Evolutionary conservation across 2,113 vertebrate genomes (phyloP).

Genomic region (Stegastes partitus): DNA sequence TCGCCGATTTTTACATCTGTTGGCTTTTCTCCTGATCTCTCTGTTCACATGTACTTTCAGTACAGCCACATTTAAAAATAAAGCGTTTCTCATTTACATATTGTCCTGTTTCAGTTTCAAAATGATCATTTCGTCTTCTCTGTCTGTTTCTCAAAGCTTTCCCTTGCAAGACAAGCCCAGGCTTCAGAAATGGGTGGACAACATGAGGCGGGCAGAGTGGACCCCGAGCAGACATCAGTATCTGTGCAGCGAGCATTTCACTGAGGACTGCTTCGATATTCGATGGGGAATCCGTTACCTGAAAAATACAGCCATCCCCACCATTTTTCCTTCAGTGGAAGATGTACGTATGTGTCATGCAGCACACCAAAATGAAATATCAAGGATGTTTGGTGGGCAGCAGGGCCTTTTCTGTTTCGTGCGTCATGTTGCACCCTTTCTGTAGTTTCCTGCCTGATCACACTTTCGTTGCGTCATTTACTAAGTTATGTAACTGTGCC

Average conservation of each 20-base stretch:
- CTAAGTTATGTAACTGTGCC: no score
- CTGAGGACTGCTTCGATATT: slow-evolving; percentile 89
- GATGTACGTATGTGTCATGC: slow-evolving; percentile 67
- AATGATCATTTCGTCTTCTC: not conserved
- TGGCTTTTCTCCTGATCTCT: no score
- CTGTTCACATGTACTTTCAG: no score
- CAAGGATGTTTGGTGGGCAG: no score
- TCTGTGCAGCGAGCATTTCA: slow-evolving; percentile 92
- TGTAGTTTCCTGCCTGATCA: no score
- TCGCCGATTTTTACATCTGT: no score
- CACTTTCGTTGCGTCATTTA: no score
- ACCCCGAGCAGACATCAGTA: slow-evolving; percentile 91
- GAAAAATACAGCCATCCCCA: slow-evolving; percentile 89
- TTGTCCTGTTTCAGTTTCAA: not conserved
- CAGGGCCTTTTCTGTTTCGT: no score
- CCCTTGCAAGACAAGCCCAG: slow-evolving; percentile 89
- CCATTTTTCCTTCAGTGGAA: slow-evolving; percentile 85
- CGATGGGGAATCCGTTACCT: slow-evolving; percentile 92
- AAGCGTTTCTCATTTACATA: no score
- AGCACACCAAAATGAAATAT: not conserved
- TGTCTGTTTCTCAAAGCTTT: slow-evolving; percentile 80
- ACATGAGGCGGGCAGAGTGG: slow-evolving; percentile 90
- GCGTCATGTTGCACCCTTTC: no score
- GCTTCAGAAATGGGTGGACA: slow-evolving; percentile 90
- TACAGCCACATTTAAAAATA: no score